Evolutionary conservation across 2,113 vertebrate genomes (phyloP).

Genomic region (Anoura caudifer): DNA sequence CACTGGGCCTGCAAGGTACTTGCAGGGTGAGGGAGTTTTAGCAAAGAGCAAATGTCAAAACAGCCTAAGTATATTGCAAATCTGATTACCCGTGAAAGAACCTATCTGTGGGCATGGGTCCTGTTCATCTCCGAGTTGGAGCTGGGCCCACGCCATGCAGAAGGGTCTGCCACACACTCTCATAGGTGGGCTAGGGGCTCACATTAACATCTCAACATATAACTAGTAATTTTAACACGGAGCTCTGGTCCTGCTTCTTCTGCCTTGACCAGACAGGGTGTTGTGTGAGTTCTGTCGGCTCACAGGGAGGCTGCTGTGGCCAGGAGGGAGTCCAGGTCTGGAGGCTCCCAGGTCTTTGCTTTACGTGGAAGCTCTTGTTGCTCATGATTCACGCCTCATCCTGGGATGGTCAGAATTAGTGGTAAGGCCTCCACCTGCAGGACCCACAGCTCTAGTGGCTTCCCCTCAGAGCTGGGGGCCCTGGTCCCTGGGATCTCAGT

Average conservation of each 20-base stretch:
- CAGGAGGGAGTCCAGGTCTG: neutral
- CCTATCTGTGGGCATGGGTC: too few relatives aligned
- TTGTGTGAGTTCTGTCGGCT: fast-evolving
- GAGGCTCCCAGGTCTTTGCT: neutral
- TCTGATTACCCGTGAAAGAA: too few relatives aligned
- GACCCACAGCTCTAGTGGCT: neutral
- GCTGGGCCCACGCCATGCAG: too few relatives aligned
- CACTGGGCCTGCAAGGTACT: too few relatives aligned
- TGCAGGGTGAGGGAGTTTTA: too few relatives aligned
- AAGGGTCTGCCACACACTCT: too few relatives aligned
- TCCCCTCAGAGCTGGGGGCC: neutral
- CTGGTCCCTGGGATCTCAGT: neutral
- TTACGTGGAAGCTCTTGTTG: neutral
- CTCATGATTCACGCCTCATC: neutral
- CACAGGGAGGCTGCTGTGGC: neutral
- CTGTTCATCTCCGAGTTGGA: too few relatives aligned
- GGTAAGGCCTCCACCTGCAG: neutral
- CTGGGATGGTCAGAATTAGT: neutral
- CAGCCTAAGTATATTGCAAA: too few relatives aligned
- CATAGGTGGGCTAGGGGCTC: too few relatives aligned
- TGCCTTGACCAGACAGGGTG: neutral
- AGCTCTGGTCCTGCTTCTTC: neutral
- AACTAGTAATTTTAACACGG: neutral
- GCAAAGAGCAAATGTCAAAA: too few relatives aligned
- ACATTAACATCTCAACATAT: too few relatives aligned